A percentile compares a stretch with the other conserved stretches of the same genome.
Evolutionary conservation across 2,888 invertebrate species (phyloP).

Genomic region (Nemapogon koenigi): DNA sequence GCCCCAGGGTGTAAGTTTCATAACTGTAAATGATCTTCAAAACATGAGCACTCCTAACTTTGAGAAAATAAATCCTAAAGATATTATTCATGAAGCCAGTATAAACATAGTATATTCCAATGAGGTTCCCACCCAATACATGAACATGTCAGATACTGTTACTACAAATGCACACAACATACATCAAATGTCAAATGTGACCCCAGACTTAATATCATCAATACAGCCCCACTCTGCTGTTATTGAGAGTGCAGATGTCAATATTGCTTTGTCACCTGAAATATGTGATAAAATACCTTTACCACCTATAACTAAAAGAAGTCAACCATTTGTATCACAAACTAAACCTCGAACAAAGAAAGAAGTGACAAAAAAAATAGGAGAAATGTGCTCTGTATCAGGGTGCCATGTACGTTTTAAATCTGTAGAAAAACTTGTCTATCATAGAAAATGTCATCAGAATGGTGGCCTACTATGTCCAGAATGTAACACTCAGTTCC

Average conservation of each 20-base stretch:
- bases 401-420: slow-evolving; percentile 65
- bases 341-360: slow-evolving; percentile 19
- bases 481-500: slow-evolving; percentile 67
- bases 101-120: slow-evolving; percentile 55
- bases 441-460: slow-evolving; percentile 71
- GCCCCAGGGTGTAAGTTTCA: slow-evolving; percentile 49
- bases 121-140: slow-evolving; percentile 27
- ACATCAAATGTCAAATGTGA: slow-evolving; percentile 40
- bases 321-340: slow-evolving; percentile 15
- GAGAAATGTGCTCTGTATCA: slow-evolving; percentile 54
- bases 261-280: not conserved
- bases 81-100: slow-evolving; percentile 55
- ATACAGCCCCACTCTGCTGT: slow-evolving; percentile 27
- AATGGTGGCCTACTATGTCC: slow-evolving; percentile 63
- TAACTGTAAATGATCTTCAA: slow-evolving; percentile 51
- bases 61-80: slow-evolving; percentile 52
- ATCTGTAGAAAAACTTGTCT: slow-evolving; percentile 64
- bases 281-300: not conserved
- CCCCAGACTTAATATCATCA: slow-evolving; percentile 53
- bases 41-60: slow-evolving; percentile 56
- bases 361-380: slow-evolving; percentile 5
- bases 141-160: slow-evolving; percentile 26
- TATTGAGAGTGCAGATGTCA: slow-evolving; percentile 17
- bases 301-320: slow-evolving; percentile 24
- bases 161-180: slow-evolving; percentile 31